A percentile compares a stretch with the other conserved stretches of the same genome.
Conservation (phyloP, 2,113 vertebrate species). For the Heterocephalus glaber region DNA sequence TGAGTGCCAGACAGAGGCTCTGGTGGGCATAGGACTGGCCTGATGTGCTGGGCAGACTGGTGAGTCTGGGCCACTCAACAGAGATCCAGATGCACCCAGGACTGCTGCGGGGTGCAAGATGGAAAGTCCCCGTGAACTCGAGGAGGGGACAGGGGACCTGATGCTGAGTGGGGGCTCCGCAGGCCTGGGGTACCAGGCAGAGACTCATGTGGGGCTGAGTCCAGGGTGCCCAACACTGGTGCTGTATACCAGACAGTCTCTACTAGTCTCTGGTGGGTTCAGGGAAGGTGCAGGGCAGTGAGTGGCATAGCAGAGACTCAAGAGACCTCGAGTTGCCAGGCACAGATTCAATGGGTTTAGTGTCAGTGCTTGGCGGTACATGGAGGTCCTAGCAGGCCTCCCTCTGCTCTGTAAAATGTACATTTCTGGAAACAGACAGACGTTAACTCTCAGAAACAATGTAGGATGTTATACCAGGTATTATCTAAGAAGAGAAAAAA, state of each 20-base stretch:
- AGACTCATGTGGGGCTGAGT: not conserved
- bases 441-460: not conserved
- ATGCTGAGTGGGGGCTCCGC: not conserved
- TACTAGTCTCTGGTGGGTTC: not conserved
- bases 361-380: not conserved
- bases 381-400: not conserved
- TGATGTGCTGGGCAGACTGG: not conserved
- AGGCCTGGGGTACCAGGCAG: not conserved
- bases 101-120: not conserved
- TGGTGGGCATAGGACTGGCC: not conserved
- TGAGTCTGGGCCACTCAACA: not conserved
- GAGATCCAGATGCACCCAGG: not conserved
- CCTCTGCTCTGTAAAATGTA: not conserved
- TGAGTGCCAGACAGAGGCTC: not conserved
- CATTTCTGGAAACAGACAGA: not conserved
- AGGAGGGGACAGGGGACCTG: not conserved
- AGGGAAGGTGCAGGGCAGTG: not conserved
- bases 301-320: not conserved
- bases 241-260: not conserved
- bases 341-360: not conserved
- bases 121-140: not conserved
- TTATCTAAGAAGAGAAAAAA: conserved; percentile 1
- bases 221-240: not conserved
- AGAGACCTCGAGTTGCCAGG: not conserved
- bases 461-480: not conserved